Evolutionary conservation across 2,113 vertebrate species (phyloP).

Genomic region (Peromyscus leucopus): DNA sequence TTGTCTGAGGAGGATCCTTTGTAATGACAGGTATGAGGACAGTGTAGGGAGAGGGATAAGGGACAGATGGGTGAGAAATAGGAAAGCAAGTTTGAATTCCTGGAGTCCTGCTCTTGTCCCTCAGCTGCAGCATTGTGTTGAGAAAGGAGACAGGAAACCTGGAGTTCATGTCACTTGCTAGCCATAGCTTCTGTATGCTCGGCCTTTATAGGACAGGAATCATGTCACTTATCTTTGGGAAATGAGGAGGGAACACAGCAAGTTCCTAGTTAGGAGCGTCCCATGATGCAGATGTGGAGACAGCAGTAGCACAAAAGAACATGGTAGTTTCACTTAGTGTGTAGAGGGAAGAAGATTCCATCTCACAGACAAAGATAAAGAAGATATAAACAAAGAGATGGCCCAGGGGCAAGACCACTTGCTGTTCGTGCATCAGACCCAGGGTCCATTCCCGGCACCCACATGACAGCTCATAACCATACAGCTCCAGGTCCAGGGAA

Average conservation of each 20-base stretch:
- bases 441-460: background rate
- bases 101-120: background rate
- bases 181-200: too few species aligned
- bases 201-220: background rate
- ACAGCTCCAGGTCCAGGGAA: background rate
- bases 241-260: too few species aligned
- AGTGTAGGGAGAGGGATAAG: too few species aligned
- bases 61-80: background rate
- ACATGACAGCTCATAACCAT: background rate
- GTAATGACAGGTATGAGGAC: background rate
- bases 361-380: background rate
- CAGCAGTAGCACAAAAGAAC: background rate
- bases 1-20: background rate
- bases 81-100: background rate
- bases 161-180: background rate
- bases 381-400: background rate
- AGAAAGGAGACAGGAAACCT: background rate
- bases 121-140: background rate
- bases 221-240: background rate
- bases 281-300: rapidly evolving
- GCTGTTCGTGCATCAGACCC: background rate
- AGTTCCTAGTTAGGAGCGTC: background rate
- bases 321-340: rapidly evolving
- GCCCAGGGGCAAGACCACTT: background rate
- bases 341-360: background rate